Base-by-base conservation (phyloP, 2,113 vertebrate species). In the Nerophis ophidion region DNA sequence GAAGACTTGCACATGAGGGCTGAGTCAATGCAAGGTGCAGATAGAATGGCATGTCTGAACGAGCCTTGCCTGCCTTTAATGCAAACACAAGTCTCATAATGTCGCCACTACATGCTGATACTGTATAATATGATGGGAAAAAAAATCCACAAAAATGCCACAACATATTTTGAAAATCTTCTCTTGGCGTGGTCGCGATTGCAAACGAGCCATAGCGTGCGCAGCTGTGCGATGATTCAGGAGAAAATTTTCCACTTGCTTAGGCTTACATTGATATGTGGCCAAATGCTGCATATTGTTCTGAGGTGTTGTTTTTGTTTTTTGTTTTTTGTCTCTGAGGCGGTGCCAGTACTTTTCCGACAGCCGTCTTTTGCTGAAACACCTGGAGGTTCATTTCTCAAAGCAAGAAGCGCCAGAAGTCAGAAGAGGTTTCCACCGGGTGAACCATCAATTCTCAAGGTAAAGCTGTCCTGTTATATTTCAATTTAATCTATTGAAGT, bases 331-430 rank as follows among this genome's bases (percentile, higher is more conserved):
- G 50, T 34, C 46, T 26, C 63, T 4, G 57, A 62, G 66, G 83
- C 10, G 70, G 78, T 40, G 66, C 81, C 58, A 63, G 78, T 81
- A 84, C 49, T 79, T 82, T 81, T 83, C 83, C 83, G 14, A 60
- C 55, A 62, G 63, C 48, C 50, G 19, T 64, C 14, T 47, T 40
- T n/a, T 19, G 45, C 6, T 49, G 33, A 42, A 8, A 7, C 48
- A 72, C 67, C 61, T 66, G 60, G 48, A 52, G 40, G 46, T 58
- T 50, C 19, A 7, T 17, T 61, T 60, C 47, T 52, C 6, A 16
- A 7, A 63, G 51, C 63, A 61, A 48, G 8, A 2, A 4, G 33
- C 57, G 35, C 7, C 15, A 14, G 40, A 38, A 65, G 33, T 38
- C 10, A 1, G 7, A 44, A 59, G 44, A 38, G 10, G 26, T 56